Base-by-base conservation (phyloP, 2,888 invertebrate species). In the Lepetodrilus schrolli region DNA sequence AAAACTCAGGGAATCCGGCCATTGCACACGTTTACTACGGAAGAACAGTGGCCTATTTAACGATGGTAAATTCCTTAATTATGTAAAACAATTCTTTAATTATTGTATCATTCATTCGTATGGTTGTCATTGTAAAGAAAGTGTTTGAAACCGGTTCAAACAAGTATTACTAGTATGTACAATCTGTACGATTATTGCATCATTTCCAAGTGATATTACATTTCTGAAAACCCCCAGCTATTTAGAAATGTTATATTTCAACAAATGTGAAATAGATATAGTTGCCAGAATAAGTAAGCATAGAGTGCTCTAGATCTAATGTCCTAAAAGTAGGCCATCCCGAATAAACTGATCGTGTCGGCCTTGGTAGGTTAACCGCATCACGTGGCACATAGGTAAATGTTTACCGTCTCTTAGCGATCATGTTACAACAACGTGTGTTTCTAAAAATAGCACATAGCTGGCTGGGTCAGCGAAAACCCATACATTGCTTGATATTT, bases 31-130 rank as follows among this genome's bases (percentile, higher is more conserved):
- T 84, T 86, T 77, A 82, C 82, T 75, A 79, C 86, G 79, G 85
- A 87, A 85, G 83, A 84, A 80, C 72, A 81, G 85, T 87, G 86
- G 87, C 86, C 86, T 85, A 82, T 87, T 87, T 87, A 82, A 86
- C 86, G 81, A 75, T 75, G 85, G 87, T 87, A 77, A 77, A 78
- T 78, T n/a, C 17, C 21, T 51, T 2, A 36, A 34, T 50, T 10
- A 49, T 50, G 2, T 26, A 2, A 4, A 5, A 8, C 30, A 58
- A 50, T 17, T 20, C 21, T 13, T 20, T 50, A 0, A 50, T 4
- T 17, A 17, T 43, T 13, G 17, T 17, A 43, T n/a, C 38, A 38
- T 17, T 43, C 17, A 4, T 17, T 8, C n/a, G n/a, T n/a, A n/a
- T 43, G 10, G 17, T 2, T 13, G 17, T 43, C 43, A 43, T 43